Conservation (phyloP, 2,113 vertebrate genomes). For the Poeciliopsis prolifica region DNA sequence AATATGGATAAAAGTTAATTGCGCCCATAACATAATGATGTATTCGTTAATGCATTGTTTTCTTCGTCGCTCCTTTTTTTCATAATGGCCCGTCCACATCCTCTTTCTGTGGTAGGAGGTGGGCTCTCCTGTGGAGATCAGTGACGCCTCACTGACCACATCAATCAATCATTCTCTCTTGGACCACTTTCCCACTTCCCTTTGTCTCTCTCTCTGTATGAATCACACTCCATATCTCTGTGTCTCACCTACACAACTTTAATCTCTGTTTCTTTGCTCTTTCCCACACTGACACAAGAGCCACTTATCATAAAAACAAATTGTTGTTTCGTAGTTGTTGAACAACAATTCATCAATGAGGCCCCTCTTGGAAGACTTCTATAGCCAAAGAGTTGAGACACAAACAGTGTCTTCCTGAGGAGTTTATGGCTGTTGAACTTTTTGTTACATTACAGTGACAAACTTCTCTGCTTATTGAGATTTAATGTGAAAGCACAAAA, state of each 20-base stretch:
- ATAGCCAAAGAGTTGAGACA: background rate
- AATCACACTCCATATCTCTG: conserved; percentile 69
- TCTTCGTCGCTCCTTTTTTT: conserved; percentile 52
- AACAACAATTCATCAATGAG: background rate
- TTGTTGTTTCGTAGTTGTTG: conserved; percentile 27
- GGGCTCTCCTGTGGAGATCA: conserved; percentile 74
- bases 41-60: conserved; percentile 15
- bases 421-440: no score
- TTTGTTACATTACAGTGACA: no score
- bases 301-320: conserved; percentile 55
- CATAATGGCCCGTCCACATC: conserved; percentile 64
- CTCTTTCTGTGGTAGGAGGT: conserved; percentile 35
- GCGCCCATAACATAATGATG: background rate
- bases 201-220: conserved; percentile 74
- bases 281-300: conserved; percentile 71
- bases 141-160: conserved; percentile 79
- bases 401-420: no score
- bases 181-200: conserved; percentile 59
- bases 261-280: conserved; percentile 62
- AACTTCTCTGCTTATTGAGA: no score
- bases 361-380: background rate
- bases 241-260: conserved; percentile 66
- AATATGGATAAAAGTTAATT: background rate
- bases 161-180: conserved; percentile 81
- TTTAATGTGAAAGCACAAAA: no score